A percentile compares a stretch with the other conserved stretches of the same genome.
These are phyloP conservation scores for Pungitius pungitius DNA, from an alignment of 2,113 vertebrate species.

Conservation along the genomic window DNA sequence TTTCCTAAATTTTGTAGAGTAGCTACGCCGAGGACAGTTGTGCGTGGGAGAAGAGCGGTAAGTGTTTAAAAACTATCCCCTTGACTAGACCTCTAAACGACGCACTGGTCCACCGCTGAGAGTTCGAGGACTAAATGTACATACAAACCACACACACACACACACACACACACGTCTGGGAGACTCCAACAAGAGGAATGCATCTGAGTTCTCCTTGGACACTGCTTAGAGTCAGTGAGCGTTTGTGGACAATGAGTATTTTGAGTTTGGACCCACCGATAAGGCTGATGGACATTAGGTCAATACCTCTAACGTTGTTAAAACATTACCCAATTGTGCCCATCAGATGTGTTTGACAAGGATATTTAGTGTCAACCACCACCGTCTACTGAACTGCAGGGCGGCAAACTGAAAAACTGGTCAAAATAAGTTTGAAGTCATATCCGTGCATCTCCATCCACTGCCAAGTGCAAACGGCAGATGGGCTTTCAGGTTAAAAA, in stretches of 20 bases:
- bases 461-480: not conserved
- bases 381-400: not conserved
- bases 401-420: not conserved
- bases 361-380: not conserved
- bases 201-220: slow-evolving; percentile 5
- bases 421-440: not conserved
- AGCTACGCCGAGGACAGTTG: not conserved
- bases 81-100: slow-evolving; percentile 4
- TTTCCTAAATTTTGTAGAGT: slow-evolving; percentile 15
- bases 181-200: slow-evolving; percentile 19
- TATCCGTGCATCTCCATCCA: slow-evolving; percentile 11
- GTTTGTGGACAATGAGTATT: not conserved
- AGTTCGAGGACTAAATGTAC: not conserved
- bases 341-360: slow-evolving; percentile 1
- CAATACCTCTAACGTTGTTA: not conserved
- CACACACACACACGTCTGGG: not conserved
- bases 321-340: not conserved
- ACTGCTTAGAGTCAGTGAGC: not conserved
- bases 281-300: not conserved
- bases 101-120: not conserved
- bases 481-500: slow-evolving; percentile 3
- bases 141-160: not conserved
- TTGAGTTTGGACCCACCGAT: slow-evolving; percentile 4
- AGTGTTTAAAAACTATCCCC: slow-evolving; percentile 2
- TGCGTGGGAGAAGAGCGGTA: not conserved